Percentiles rank a stretch among this genome's conserved stretches.
These are phyloP conservation scores for Lepus europaeus DNA, from an alignment of 2,113 vertebrate species.

Conservation along the genomic window DNA sequence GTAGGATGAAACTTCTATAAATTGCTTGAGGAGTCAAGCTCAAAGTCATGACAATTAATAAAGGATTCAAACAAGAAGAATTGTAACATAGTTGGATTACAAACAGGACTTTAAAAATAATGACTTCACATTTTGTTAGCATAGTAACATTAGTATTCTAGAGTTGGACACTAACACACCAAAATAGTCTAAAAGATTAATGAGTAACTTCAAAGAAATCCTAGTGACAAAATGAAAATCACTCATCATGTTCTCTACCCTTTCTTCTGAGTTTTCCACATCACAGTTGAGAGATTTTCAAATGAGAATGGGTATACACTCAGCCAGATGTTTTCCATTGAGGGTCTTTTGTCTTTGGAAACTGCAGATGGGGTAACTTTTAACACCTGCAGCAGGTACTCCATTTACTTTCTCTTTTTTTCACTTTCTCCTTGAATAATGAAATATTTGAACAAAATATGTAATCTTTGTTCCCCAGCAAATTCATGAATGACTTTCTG, in stretches of 20 bases:
- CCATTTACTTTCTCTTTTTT: neutral
- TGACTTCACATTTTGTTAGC: neutral
- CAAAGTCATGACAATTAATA: slow-evolving; percentile 57
- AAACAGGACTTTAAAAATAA: slow-evolving; percentile 54
- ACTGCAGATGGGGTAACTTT: neutral
- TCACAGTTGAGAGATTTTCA: neutral
- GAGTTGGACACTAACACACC: neutral
- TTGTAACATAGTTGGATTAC: neutral
- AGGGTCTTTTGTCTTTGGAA: neutral
- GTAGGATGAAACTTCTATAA: neutral
- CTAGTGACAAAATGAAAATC: slow-evolving; percentile 56
- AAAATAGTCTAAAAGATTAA: slow-evolving; percentile 75
- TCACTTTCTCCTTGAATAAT: neutral
- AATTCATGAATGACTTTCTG: slow-evolving; percentile 23
- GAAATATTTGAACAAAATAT: slow-evolving; percentile 32
- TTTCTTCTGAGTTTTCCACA: neutral
- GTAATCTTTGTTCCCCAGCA: neutral
- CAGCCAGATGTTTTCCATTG: neutral
- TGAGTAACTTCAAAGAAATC: slow-evolving; percentile 66
- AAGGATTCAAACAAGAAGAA: neutral
- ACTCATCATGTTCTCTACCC: slow-evolving; percentile 15
- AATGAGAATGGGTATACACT: neutral
- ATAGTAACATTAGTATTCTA: slow-evolving; percentile 60
- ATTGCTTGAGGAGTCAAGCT: neutral
- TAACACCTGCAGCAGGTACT: neutral